Evolutionary conservation across 2,888 invertebrate species (phyloP).

Genomic region (Zonitis immaculata): DNA sequence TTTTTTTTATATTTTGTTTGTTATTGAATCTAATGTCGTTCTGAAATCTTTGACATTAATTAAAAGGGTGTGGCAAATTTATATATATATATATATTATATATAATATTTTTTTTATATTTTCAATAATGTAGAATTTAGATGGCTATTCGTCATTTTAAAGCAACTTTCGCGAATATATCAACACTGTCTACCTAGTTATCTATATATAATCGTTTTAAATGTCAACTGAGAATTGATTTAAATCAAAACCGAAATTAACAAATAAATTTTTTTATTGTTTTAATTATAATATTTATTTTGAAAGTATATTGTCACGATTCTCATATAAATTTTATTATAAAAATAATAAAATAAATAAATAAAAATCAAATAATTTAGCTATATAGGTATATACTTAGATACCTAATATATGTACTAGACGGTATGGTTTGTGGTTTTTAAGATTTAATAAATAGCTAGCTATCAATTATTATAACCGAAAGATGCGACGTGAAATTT

Average conservation of each 20-base stretch:
- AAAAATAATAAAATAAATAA: too few species aligned
- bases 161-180: constrained; percentile 46
- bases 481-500: constrained; percentile 33
- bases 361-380: too few species aligned
- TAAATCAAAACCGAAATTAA: constrained; percentile 35
- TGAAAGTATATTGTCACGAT: too few species aligned
- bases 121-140: constrained; percentile 24
- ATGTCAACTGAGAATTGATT: constrained; percentile 41
- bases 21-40: background rate
- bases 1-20: background rate
- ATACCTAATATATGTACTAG: too few species aligned
- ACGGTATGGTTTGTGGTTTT: background rate
- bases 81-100: constrained; percentile 23
- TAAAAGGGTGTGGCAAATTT: constrained; percentile 44
- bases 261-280: too few species aligned
- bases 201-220: constrained; percentile 39
- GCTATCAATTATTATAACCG: constrained; percentile 22
- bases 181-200: constrained; percentile 37
- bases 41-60: constrained; percentile 34
- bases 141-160: constrained; percentile 39
- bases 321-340: too few species aligned
- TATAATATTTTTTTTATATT: constrained; percentile 3
- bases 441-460: constrained; percentile 20
- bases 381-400: too few species aligned
- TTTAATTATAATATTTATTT: too few species aligned